These are phyloP conservation scores for Cancer borealis DNA, from an alignment of 2,888 invertebrate genomes.

Conservation along the genomic window DNA sequence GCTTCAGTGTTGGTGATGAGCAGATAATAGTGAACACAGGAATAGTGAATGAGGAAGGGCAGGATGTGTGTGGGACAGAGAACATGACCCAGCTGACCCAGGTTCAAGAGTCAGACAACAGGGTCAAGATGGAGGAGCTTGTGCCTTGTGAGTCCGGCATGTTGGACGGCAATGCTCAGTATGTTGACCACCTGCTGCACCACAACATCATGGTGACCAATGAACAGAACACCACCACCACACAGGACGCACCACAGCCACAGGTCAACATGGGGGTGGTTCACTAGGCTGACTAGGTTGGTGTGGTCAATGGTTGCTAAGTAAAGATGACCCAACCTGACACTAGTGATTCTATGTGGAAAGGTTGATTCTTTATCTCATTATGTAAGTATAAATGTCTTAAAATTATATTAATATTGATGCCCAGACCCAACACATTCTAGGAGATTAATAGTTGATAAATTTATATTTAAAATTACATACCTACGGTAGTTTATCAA, in stretches of 20 bases:
- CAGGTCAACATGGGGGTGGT: neutral
- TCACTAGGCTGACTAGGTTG: neutral
- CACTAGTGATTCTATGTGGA: neutral
- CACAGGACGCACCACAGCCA: neutral
- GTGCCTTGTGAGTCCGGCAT: neutral
- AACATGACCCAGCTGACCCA: neutral
- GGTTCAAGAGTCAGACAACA: neutral
- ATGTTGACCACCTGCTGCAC: slow-evolving; percentile 38
- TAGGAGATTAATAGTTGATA: slow-evolving; percentile 50
- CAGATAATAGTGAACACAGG: slow-evolving; percentile 43
- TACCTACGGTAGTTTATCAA: neutral
- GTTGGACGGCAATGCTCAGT: neutral
- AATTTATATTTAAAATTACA: slow-evolving; percentile 7
- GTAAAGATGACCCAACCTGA: neutral
- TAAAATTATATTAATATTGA: neutral
- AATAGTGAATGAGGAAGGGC: neutral
- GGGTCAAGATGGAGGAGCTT: slow-evolving; percentile 28
- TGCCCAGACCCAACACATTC: neutral
- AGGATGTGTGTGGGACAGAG: slow-evolving; percentile 6
- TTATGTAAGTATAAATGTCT: slow-evolving; percentile 22
- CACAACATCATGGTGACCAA: neutral
- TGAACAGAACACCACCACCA: neutral
- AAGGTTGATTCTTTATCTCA: slow-evolving; percentile 39
- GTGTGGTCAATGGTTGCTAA: neutral
- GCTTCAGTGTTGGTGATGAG: slow-evolving; percentile 49